These are phyloP conservation scores for Acomys russatus DNA, from an alignment of 2,797 vertebrate species.

Conservation along the genomic window DNA sequence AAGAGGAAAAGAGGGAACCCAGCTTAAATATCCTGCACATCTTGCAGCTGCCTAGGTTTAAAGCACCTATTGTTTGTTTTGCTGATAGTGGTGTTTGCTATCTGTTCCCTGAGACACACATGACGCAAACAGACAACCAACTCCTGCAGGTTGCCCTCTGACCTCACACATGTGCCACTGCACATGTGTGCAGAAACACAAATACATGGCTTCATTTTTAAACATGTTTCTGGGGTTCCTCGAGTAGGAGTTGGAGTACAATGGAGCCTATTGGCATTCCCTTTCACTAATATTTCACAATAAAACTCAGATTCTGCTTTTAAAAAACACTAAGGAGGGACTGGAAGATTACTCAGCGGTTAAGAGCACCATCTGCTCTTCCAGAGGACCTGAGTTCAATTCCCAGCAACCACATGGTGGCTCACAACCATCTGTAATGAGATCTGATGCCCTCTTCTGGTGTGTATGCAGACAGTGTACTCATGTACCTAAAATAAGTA, in stretches of 20 bases:
- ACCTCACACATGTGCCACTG: not conserved
- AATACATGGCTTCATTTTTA: not conserved
- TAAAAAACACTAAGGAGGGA: not conserved
- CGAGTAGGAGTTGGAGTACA: not conserved
- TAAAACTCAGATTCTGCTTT: constrained; percentile 12
- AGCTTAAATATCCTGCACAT: not conserved
- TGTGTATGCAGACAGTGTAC: too few relatives aligned
- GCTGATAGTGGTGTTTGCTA: not conserved
- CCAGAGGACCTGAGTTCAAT: too few relatives aligned
- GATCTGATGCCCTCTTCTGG: too few relatives aligned
- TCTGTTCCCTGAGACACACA: not conserved
- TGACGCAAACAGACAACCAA: not conserved
- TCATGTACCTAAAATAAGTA: too few relatives aligned
- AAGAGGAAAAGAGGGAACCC: not conserved
- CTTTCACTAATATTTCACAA: not conserved
- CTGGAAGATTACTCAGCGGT: too few relatives aligned
- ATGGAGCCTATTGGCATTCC: not conserved
- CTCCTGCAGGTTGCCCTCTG: not conserved
- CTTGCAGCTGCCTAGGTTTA: not conserved
- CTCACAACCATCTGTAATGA: too few relatives aligned
- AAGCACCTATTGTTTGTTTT: not conserved
- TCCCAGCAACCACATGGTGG: too few relatives aligned
- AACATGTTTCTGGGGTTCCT: not conserved
- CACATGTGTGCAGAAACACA: too few relatives aligned
- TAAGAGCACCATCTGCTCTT: too few relatives aligned